A percentile compares a stretch with the other conserved stretches of the same genome.
Evolutionary conservation across 2,797 vertebrate genomes (phyloP).

Genomic region (Myotis vivesi): DNA sequence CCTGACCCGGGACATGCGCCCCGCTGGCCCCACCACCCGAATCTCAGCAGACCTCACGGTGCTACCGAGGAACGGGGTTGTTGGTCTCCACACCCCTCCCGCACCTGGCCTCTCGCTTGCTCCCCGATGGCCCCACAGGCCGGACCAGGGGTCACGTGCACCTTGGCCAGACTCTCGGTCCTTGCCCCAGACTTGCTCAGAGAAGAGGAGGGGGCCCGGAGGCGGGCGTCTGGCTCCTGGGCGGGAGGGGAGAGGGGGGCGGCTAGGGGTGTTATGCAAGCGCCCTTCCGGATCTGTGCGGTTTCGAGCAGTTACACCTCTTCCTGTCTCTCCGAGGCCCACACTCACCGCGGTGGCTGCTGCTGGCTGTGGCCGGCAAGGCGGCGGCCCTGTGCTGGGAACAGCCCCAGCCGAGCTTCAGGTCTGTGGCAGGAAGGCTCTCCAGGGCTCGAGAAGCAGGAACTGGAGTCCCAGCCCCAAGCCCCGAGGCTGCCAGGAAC

Average conservation of each 20-base stretch:
- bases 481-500: not conserved
- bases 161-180: accelerated
- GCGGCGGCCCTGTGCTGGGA: accelerated
- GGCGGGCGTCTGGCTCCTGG: not conserved
- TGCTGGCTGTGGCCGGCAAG: not conserved
- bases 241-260: no score
- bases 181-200: not conserved
- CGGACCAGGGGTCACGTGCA: accelerated
- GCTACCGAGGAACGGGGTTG: accelerated
- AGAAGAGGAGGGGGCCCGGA: not conserved
- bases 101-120: not conserved
- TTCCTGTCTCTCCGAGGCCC: slow-evolving; percentile 59
- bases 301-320: slow-evolving; percentile 44
- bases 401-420: not conserved
- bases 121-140: not conserved
- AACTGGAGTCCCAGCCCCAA: not conserved
- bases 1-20: not conserved
- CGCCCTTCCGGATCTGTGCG: not conserved
- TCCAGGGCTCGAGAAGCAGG: not conserved
- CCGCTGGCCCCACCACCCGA: accelerated
- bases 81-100: not conserved
- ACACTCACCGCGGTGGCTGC: not conserved
- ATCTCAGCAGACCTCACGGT: not conserved
- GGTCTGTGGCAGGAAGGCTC: not conserved
- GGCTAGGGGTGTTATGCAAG: not conserved